Evolutionary conservation across 2,888 invertebrate genomes (phyloP).

Genomic region (Eilema depressum): DNA sequence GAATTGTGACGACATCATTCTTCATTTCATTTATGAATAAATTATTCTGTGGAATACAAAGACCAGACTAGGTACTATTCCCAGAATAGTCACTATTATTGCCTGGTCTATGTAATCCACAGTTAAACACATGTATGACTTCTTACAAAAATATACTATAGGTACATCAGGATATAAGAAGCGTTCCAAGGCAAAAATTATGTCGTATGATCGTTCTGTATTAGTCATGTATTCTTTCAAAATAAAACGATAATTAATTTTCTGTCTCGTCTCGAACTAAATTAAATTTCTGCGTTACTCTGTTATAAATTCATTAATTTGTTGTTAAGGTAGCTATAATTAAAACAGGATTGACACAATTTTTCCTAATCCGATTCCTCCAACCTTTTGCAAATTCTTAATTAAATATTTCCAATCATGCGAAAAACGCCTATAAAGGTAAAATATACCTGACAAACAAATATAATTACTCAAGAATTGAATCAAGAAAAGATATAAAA

Average conservation of each 20-base stretch:
- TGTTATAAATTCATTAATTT: constrained; percentile 3
- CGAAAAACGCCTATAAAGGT: neutral
- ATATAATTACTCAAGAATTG: constrained; percentile 16
- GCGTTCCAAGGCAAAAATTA: neutral
- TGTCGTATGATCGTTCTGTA: neutral
- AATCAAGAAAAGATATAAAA: constrained; percentile 20
- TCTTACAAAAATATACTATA: no score
- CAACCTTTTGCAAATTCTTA: constrained; percentile 18
- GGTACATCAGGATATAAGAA: neutral
- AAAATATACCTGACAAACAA: neutral
- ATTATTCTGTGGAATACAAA: no score
- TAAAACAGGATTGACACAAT: neutral
- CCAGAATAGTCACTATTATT: no score
- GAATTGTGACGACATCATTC: no score
- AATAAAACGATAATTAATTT: neutral
- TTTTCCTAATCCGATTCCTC: neutral
- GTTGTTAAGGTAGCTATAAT: constrained; percentile 4
- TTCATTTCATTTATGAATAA: no score
- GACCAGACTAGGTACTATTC: no score
- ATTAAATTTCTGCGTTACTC: neutral
- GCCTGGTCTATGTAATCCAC: no score
- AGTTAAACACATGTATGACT: no score
- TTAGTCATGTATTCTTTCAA: neutral
- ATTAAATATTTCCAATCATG: constrained; percentile 1
- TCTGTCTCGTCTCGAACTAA: neutral